Evolutionary conservation across 2,888 invertebrate species (phyloP).

Genomic region (Cephus runcator): DNA sequence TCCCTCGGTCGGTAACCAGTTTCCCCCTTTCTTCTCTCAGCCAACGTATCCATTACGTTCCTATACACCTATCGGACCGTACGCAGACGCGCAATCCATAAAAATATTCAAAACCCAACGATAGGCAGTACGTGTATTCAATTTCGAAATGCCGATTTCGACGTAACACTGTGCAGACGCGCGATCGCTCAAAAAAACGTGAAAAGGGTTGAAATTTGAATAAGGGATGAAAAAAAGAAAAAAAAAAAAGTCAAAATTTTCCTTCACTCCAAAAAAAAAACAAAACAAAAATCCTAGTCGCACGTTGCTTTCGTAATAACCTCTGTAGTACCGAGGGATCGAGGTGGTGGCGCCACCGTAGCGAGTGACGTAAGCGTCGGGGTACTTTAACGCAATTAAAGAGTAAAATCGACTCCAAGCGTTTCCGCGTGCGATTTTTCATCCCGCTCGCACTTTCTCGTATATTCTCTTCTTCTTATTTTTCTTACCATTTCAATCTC

Average conservation of each 20-base stretch:
- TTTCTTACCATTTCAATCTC: conserved; percentile 23
- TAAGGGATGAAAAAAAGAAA: neutral
- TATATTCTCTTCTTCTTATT: neutral
- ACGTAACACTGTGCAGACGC: too few relatives aligned
- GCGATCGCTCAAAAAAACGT: neutral
- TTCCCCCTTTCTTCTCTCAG: neutral
- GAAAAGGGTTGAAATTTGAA: neutral
- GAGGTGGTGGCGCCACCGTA: too few relatives aligned
- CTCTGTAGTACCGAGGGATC: too few relatives aligned
- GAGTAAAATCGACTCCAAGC: conserved; percentile 39
- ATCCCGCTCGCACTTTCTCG: too few relatives aligned
- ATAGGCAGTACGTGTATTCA: neutral
- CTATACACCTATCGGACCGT: neutral
- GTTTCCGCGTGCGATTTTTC: conserved; percentile 41
- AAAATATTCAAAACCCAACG: neutral
- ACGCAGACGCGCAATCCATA: neutral
- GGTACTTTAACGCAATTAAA: conserved; percentile 46
- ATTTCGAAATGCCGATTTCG: neutral
- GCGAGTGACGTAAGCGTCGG: conserved; percentile 10
- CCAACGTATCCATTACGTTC: neutral
- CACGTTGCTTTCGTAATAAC: too few relatives aligned
- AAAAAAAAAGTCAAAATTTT: too few relatives aligned
- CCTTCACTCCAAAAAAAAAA: too few relatives aligned
- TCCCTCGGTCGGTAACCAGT: neutral
- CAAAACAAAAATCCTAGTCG: too few relatives aligned